A percentile compares a stretch with the other conserved stretches of the same genome.
These are phyloP conservation scores for Anarhynchus alexandrinus DNA, from an alignment of 2,113 vertebrate genomes.

Conservation along the genomic window DNA sequence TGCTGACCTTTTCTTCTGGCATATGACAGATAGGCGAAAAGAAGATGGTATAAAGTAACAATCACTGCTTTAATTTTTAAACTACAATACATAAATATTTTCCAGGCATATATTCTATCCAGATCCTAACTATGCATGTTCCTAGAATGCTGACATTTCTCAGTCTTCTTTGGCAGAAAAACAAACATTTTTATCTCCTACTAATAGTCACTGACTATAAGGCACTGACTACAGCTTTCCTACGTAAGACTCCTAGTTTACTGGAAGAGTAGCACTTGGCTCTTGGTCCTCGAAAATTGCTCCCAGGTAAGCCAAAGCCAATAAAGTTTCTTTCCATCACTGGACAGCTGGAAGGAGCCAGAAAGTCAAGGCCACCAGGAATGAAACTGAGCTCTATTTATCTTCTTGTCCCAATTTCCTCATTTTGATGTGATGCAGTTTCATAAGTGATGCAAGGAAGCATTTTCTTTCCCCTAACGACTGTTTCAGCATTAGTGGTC, in stretches of 20 bases:
- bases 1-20: background rate
- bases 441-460: background rate
- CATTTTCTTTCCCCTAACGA: background rate
- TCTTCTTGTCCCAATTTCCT: background rate
- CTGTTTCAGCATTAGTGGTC: background rate
- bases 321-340: background rate
- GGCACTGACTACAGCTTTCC: background rate
- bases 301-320: background rate
- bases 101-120: background rate
- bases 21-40: background rate
- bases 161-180: conserved; percentile 44
- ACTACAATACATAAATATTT: background rate
- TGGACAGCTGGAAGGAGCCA: background rate
- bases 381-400: background rate
- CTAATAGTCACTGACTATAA: background rate
- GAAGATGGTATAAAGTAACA: background rate
- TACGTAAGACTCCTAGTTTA: background rate
- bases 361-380: background rate
- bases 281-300: background rate
- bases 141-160: conserved; percentile 22
- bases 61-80: background rate
- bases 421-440: background rate
- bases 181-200: conserved; percentile 8
- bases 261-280: background rate
- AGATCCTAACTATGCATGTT: background rate